Evolutionary conservation across 2,888 invertebrate genomes (phyloP).

Genomic region (Drosophila hamatofila): DNA sequence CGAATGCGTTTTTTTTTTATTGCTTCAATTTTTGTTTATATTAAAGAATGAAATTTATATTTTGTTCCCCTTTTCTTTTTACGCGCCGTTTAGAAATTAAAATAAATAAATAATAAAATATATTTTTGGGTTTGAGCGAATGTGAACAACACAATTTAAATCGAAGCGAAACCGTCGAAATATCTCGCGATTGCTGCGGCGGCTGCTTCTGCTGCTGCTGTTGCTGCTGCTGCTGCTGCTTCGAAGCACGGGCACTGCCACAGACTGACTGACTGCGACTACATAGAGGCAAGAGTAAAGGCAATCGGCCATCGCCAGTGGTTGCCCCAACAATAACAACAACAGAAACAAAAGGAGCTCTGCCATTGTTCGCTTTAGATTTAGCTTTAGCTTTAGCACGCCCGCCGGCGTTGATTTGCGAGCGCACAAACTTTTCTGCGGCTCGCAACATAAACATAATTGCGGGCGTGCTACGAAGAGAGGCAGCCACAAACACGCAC

Average conservation of each 20-base stretch:
- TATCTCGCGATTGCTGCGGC: slow-evolving; percentile 16
- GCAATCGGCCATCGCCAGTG: slow-evolving; percentile 46
- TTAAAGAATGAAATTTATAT: slow-evolving; percentile 24
- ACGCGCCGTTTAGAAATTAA: slow-evolving; percentile 28
- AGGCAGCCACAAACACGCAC: background rate
- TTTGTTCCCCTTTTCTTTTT: background rate
- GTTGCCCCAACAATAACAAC: slow-evolving; percentile 48
- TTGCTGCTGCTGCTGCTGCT: slow-evolving; percentile 59
- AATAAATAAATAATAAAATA: slow-evolving; percentile 57
- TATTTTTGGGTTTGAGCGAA: slow-evolving; percentile 28
- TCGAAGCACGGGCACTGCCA: slow-evolving; percentile 72
- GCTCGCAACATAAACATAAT: slow-evolving; percentile 66
- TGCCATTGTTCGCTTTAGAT: slow-evolving; percentile 36
- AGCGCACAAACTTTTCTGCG: slow-evolving; percentile 38
- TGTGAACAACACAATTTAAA: slow-evolving; percentile 31
- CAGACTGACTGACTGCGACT: slow-evolving; percentile 74
- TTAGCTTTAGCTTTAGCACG: slow-evolving; percentile 4
- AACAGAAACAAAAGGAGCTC: slow-evolving; percentile 40
- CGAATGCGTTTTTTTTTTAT: slow-evolving; percentile 27
- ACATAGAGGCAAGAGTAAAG: slow-evolving; percentile 14
- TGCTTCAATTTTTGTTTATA: slow-evolving; percentile 18
- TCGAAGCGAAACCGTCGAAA: slow-evolving; percentile 15
- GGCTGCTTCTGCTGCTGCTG: slow-evolving; percentile 30
- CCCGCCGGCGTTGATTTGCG: slow-evolving; percentile 50
- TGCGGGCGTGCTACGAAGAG: slow-evolving; percentile 41